Percentiles rank a stretch among this genome's conserved stretches.
Evolutionary conservation across 2,888 invertebrate genomes (phyloP).

Genomic region (Mayetiola destructor): DNA sequence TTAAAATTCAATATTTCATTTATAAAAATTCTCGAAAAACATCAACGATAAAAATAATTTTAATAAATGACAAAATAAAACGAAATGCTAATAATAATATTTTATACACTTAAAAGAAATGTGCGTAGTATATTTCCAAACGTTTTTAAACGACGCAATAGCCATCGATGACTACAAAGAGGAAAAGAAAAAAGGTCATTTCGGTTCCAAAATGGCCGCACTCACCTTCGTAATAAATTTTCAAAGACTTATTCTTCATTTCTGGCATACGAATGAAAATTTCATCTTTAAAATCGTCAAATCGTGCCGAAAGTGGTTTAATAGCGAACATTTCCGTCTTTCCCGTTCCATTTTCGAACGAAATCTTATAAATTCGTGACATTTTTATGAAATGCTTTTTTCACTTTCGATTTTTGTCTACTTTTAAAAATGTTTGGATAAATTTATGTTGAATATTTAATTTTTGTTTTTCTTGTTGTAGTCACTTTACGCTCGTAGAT

Average conservation of each 20-base stretch:
- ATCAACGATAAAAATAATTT: neutral
- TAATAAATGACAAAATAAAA: neutral
- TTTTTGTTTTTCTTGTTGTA: neutral
- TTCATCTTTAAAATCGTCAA: slow-evolving; percentile 13
- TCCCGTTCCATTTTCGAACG: neutral
- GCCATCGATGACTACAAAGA: neutral
- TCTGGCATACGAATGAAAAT: slow-evolving; percentile 10
- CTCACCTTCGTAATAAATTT: slow-evolving; percentile 13
- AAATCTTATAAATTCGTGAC: slow-evolving; percentile 5
- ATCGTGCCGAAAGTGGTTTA: slow-evolving; percentile 18
- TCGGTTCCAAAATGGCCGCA: neutral
- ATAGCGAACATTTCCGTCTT: slow-evolving; percentile 1
- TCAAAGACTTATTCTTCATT: neutral
- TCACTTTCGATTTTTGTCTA: neutral
- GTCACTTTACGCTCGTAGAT: neutral
- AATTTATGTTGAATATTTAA: neutral
- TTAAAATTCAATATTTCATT: no score
- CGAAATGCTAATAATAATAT: neutral
- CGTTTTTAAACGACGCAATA: slow-evolving; percentile 6
- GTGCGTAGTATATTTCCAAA: neutral
- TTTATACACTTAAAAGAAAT: neutral
- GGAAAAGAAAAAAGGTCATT: neutral
- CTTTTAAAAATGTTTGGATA: no score
- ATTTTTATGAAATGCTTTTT: neutral
- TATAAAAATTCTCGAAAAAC: neutral